Conservation (phyloP, 2,113 vertebrate species). For the Thinocorus orbignyianus region DNA sequence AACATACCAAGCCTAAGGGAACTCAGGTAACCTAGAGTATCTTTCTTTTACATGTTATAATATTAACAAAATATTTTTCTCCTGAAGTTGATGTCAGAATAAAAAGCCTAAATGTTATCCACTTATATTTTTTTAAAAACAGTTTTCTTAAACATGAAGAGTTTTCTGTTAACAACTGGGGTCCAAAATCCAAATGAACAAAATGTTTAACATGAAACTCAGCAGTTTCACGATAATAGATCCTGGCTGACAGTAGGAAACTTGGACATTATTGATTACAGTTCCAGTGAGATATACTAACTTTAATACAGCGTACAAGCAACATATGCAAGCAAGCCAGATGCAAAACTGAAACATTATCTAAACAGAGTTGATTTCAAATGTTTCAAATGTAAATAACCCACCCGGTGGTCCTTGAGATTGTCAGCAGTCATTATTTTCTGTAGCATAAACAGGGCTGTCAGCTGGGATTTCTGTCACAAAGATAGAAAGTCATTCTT, state of each 20-base stretch:
- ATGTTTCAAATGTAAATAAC: constrained; percentile 68
- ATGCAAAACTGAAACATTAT: constrained; percentile 66
- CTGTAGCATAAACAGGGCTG: constrained; percentile 62
- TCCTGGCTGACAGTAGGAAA: constrained; percentile 21
- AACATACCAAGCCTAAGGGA: not conserved
- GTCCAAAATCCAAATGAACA: constrained; percentile 11
- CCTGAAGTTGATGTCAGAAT: not conserved
- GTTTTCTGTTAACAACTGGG: constrained; percentile 7
- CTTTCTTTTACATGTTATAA: not conserved
- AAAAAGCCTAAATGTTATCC: not conserved
- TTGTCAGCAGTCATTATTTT: constrained; percentile 68
- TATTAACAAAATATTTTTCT: not conserved
- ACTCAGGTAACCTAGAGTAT: not conserved
- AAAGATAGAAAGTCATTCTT: constrained; percentile 43
- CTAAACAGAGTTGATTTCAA: constrained; percentile 71
- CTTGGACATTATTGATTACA: constrained; percentile 43
- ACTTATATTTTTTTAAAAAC: not conserved
- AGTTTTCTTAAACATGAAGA: not conserved
- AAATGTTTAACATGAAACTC: constrained; percentile 37
- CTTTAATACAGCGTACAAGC: constrained; percentile 19
- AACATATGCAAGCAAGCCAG: constrained; percentile 56
- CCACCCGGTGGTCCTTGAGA: constrained; percentile 61
- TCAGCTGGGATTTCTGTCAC: constrained; percentile 67
- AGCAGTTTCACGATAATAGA: constrained; percentile 1
- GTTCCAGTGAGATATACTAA: not conserved